A percentile compares a stretch with the other conserved stretches of the same genome.
Evolutionary conservation across 2,113 vertebrate genomes (phyloP).

Genomic region (Cervus canadensis): DNA sequence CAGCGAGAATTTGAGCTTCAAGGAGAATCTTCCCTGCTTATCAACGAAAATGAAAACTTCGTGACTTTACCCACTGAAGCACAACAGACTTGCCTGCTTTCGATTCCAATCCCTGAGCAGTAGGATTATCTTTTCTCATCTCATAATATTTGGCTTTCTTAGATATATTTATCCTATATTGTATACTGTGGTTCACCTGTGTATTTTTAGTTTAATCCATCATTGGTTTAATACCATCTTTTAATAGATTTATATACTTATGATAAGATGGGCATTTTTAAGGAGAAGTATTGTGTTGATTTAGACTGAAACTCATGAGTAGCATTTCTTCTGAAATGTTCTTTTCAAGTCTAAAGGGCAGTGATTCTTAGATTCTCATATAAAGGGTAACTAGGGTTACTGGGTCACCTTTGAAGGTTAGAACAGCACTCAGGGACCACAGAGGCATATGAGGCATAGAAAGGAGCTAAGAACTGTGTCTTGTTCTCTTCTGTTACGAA

Average conservation of each 20-base stretch:
- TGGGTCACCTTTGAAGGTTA: not conserved
- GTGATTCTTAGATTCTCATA: not conserved
- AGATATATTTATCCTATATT: not conserved
- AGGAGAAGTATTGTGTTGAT: not conserved
- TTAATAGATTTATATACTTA: not conserved
- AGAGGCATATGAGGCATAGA: not conserved
- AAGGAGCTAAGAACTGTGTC: not conserved
- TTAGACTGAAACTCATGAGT: not conserved
- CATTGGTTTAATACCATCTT: not conserved
- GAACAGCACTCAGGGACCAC: not conserved
- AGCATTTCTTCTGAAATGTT: not conserved
- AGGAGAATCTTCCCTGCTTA: not conserved
- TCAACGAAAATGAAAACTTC: not conserved
- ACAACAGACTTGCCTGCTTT: not conserved
- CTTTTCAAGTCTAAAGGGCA: not conserved
- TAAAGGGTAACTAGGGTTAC: not conserved
- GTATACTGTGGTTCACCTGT: not conserved
- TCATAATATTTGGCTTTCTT: not conserved
- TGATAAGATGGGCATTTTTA: not conserved
- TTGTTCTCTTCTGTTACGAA: not conserved
- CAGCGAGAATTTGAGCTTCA: not conserved
- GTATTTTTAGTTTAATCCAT: not conserved
- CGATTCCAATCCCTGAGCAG: not conserved
- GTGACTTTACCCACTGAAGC: not conserved
- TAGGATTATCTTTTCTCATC: not conserved